These are phyloP conservation scores for Calidris pygmaea DNA, from an alignment of 2,113 vertebrate species.

Conservation along the genomic window DNA sequence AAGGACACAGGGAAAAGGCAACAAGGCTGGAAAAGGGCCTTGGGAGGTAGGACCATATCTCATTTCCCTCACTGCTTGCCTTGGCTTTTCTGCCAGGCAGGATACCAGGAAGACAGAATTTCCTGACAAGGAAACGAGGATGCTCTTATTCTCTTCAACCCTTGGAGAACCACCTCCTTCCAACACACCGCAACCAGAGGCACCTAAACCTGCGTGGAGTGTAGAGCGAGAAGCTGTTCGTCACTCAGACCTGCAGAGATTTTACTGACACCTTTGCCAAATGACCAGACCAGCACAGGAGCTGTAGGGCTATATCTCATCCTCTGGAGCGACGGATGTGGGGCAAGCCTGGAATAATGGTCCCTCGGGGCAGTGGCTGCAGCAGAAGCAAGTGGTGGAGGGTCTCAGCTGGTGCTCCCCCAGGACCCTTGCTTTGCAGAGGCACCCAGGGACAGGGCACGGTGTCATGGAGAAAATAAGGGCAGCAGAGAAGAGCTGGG, in stretches of 20 bases:
- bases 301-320: not conserved
- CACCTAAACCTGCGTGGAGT: rapidly evolving
- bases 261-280: not conserved
- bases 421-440: not conserved
- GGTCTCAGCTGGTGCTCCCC: not conserved
- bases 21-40: not conserved
- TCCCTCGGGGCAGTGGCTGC: not conserved
- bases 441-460: not conserved
- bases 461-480: not conserved
- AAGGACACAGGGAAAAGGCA: not conserved
- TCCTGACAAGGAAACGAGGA: not conserved
- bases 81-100: not conserved
- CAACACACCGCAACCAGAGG: not conserved
- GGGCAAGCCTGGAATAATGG: not conserved
- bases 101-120: not conserved
- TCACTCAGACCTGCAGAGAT: not conserved
- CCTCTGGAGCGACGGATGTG: not conserved
- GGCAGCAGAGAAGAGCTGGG: not conserved
- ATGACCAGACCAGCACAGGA: rapidly evolving
- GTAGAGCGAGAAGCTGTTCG: not conserved
- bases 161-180: not conserved
- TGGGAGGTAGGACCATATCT: not conserved
- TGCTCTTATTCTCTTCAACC: not conserved
- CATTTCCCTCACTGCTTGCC: not conserved
- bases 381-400: not conserved